Evolutionary conservation across 2,888 invertebrate species (phyloP), one percentile per base, ranked within the genome.

Genomic region (Ophion slaviceki): DNA sequence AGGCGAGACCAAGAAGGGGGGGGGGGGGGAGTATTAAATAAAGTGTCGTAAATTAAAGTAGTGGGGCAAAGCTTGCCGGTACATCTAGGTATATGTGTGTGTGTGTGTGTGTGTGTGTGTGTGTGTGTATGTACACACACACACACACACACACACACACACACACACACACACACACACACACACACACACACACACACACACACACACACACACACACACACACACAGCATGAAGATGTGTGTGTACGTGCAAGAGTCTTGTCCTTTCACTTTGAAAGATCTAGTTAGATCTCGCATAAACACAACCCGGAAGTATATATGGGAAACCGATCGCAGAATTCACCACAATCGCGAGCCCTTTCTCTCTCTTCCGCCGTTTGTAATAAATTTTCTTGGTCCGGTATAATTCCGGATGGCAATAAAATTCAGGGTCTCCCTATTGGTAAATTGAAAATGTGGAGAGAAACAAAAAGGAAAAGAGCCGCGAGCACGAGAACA

Each of bases 251-350:
- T 40, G 32, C 28, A 62, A 64, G 70, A 85, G 59, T 71, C 75
- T 81, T 72, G 84, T 86, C 84, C 87, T 82, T 87, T 86, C 85
- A 85, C 88, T 85, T 87, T 82, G 87, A 86, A 86, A 86, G 88
- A 88, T 87, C 82, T 80, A 82, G 78, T 84, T 81, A 84, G 85
- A 83, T 84, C 67, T 70, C 84, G 40, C 71, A 68, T 64, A 79
- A 84, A 85, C 75, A 82, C 74, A 85, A 79, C 82, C 85, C 78
- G 85, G 79, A 85, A 79, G 79, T 79, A 64, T 82, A 67, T 75
- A 82, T 78, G 78, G 85, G 79, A 85, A 85, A 82, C 75, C 85
- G 81, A 85, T 85, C 81, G 79, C 71, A 57, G 75, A 68, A n/a
- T 64, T 57, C 71, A 17, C 57, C 53, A 71, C 68, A 78, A 45